Evolutionary conservation across 2,113 vertebrate genomes (phyloP).

Genomic region (Sisor rabdophorus): DNA sequence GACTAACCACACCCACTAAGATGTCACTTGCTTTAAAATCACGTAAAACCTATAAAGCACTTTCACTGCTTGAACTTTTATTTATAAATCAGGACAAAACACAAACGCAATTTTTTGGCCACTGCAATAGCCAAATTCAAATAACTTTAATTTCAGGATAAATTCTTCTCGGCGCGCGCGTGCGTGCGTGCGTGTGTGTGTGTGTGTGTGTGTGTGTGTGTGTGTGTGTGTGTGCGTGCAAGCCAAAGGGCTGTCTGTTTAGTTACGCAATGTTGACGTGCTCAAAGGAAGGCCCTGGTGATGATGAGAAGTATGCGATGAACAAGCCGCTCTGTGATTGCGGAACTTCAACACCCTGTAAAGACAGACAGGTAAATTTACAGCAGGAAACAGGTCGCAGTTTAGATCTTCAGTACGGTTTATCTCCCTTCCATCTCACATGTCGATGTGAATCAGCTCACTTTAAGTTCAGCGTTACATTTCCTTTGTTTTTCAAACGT

Average conservation of each 20-base stretch:
- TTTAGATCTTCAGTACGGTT: background rate
- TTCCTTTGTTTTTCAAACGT: background rate
- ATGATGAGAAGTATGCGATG: background rate
- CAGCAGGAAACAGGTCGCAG: background rate
- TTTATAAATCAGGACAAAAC: background rate
- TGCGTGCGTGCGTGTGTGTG: background rate
- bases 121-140: background rate
- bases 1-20: background rate
- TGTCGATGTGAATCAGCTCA: background rate
- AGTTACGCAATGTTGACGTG: slow-evolving; percentile 3
- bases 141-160: background rate
- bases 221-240: background rate
- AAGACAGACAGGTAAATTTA: background rate
- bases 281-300: slow-evolving; percentile 2
- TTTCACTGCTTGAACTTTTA: background rate
- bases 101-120: background rate
- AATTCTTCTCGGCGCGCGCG: background rate
- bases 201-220: slow-evolving; percentile 17
- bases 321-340: background rate
- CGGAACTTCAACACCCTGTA: slow-evolving; percentile 16
- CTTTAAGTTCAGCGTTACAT: no score
- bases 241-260: background rate
- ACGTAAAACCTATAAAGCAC: background rate
- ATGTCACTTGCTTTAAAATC: background rate
- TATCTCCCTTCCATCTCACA: background rate